Percentiles rank a stretch among this genome's conserved stretches.
Conservation (phyloP, 2,888 invertebrate genomes). For the Boloria selene region DNA sequence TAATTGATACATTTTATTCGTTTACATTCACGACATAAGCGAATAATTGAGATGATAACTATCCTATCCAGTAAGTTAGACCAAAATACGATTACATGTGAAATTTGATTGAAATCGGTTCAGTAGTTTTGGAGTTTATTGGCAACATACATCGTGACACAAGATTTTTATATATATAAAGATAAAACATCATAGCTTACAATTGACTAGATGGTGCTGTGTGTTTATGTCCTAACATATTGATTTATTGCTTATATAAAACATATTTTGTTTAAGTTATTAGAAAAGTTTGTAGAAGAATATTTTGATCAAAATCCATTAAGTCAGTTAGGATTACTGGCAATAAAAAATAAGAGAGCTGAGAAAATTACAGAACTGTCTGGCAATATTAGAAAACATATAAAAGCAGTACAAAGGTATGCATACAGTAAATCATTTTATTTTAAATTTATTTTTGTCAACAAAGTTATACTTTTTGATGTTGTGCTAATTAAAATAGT, state of each 20-base stretch:
- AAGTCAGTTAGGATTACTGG: constrained; percentile 96
- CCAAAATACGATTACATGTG: too few relatives aligned
- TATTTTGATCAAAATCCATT: constrained; percentile 99
- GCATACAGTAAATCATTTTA: background rate
- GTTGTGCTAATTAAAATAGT: background rate
- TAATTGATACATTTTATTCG: too few relatives aligned
- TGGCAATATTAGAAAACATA: constrained; percentile 91
- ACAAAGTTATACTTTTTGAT: constrained; percentile 26
- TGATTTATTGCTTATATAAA: background rate
- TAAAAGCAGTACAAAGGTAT: constrained; percentile 85
- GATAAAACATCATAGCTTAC: too few relatives aligned
- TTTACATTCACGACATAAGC: too few relatives aligned
- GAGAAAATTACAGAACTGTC: constrained; percentile 95
- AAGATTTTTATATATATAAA: too few relatives aligned
- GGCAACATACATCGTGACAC: too few relatives aligned
- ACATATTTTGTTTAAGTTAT: constrained; percentile 82
- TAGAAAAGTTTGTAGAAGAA: constrained; percentile 97
- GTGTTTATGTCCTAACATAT: too few relatives aligned
- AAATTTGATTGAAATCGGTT: too few relatives aligned
- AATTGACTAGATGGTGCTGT: too few relatives aligned
- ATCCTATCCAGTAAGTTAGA: too few relatives aligned
- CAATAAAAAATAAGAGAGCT: constrained; percentile 95
- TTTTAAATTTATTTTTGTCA: background rate
- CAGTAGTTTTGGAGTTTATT: too few relatives aligned
- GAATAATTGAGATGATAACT: too few relatives aligned